Evolutionary conservation across 1,140 invertebrate species (phyloP).

Genomic region (Bicyclus anynana): DNA sequence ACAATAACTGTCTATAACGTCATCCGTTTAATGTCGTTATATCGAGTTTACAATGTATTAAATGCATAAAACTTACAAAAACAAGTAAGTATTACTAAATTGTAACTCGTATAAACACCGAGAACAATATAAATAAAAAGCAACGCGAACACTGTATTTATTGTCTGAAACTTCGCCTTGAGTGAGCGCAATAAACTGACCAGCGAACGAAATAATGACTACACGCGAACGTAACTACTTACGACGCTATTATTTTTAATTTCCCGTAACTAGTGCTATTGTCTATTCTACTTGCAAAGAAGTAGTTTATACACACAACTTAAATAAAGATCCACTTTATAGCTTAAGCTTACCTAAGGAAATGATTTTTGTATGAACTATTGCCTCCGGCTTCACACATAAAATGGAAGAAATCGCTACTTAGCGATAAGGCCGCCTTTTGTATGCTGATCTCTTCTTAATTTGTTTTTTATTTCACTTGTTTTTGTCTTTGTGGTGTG

Average conservation of each 20-base stretch:
- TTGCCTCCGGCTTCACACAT: no score
- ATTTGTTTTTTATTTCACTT: no score
- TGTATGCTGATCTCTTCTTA: no score
- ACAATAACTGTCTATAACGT: no score
- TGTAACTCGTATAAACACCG: background rate
- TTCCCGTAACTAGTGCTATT: constrained; percentile 2
- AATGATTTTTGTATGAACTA: background rate
- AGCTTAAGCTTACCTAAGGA: background rate
- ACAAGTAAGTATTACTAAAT: background rate
- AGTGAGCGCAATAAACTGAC: constrained; percentile 4
- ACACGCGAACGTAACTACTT: constrained; percentile 5
- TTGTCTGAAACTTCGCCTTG: constrained; percentile 2
- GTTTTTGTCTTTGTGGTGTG: no score
- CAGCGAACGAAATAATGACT: constrained; percentile 2
- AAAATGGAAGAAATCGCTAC: no score
- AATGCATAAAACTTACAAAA: no score
- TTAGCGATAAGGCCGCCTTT: no score
- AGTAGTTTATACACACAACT: background rate
- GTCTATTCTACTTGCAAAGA: background rate
- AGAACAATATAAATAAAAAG: background rate
- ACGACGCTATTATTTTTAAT: constrained; percentile 8
- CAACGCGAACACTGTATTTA: background rate
- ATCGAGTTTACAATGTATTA: no score
- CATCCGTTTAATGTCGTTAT: no score
- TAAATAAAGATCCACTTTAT: background rate